Evolutionary conservation across 2,888 invertebrate genomes (phyloP).

Genomic region (Endotricha flammealis): DNA sequence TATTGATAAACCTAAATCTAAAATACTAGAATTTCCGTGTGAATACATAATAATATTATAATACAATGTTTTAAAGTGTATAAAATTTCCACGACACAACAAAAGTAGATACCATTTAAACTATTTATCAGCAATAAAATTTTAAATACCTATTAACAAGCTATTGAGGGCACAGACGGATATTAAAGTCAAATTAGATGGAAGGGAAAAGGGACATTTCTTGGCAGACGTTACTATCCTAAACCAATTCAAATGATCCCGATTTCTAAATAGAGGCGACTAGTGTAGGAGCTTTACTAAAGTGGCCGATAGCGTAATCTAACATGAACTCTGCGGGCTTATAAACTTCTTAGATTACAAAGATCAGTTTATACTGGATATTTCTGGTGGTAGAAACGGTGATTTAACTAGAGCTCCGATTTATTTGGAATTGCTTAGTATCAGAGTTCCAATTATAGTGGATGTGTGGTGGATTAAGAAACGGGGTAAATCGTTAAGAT

Average conservation of each 20-base stretch:
- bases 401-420: slow-evolving; percentile 1
- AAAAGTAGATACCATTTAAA: slow-evolving; percentile 18
- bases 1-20: no score
- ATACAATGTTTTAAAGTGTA: no score
- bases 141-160: slow-evolving; percentile 27
- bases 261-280: slow-evolving; percentile 1
- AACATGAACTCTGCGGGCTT: neutral
- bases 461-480: slow-evolving; percentile 55
- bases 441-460: slow-evolving; percentile 31
- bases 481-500: slow-evolving; percentile 66
- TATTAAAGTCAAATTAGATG: slow-evolving; percentile 37
- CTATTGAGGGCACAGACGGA: slow-evolving; percentile 34
- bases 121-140: slow-evolving; percentile 20
- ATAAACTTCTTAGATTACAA: neutral
- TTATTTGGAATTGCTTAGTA: neutral
- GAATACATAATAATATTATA: no score
- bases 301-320: neutral
- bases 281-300: slow-evolving; percentile 2
- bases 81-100: slow-evolving; percentile 4
- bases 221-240: slow-evolving; percentile 32
- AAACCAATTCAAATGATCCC: slow-evolving; percentile 20
- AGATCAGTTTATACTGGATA: neutral
- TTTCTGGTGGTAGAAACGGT: neutral
- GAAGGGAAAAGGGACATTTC: slow-evolving; percentile 38
- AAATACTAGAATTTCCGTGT: no score